Conservation (phyloP, 2,113 vertebrate genomes). For the Cariama cristata region DNA sequence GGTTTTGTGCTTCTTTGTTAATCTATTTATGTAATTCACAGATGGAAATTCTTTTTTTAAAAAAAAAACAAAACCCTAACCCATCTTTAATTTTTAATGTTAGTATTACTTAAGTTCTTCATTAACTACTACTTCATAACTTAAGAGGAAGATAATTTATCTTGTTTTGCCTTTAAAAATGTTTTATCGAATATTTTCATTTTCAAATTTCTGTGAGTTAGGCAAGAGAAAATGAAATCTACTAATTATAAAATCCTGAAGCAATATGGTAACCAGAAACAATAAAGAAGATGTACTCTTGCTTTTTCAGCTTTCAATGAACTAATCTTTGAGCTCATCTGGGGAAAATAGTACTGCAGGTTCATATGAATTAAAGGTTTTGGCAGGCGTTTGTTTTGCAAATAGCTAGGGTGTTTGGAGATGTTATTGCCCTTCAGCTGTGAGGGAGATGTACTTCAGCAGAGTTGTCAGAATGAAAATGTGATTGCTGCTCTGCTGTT, state of each 20-base stretch:
- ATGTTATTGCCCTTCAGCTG: constrained; percentile 16
- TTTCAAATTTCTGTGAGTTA: not conserved
- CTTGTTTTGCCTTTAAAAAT: not conserved
- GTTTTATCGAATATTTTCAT: not conserved
- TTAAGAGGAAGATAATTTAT: not conserved
- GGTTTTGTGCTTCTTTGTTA: not conserved
- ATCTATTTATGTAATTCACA: not conserved
- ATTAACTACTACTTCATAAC: not conserved
- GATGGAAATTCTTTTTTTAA: not conserved
- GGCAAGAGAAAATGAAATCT: constrained; percentile 11
- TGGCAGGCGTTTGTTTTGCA: constrained; percentile 29
- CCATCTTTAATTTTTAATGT: not conserved
- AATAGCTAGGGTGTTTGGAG: constrained; percentile 9
- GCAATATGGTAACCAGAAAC: not conserved
- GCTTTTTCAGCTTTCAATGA: not conserved
- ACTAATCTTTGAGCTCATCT: not conserved
- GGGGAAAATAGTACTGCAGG: not conserved
- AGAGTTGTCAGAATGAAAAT: not conserved
- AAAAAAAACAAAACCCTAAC: not conserved
- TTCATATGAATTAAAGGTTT: not conserved
- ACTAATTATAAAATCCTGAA: not conserved
- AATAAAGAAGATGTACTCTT: not conserved
- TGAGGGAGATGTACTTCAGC: not conserved
- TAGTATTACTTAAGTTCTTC: not conserved
- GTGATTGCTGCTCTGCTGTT: not conserved